phyloP scores from a whole-genome alignment of 2,797 vertebrate genomes.

The Glyptemys insculpta region DNA sequence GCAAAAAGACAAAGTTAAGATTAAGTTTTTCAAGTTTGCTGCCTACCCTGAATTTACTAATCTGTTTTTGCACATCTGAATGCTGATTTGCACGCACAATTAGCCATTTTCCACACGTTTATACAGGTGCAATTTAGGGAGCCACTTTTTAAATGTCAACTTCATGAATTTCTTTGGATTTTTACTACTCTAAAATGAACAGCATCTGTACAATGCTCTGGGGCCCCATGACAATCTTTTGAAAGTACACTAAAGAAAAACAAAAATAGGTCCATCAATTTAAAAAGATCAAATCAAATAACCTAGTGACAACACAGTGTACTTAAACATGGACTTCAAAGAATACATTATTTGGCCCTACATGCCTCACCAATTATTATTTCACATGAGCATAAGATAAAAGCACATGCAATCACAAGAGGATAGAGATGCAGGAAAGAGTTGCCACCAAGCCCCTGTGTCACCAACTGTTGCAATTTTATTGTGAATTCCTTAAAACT shows the following conservation, averaged over 20 bases:
- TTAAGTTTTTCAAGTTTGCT: neutral
- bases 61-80: neutral
- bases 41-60: neutral
- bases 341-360: neutral
- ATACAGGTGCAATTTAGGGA: slow-evolving; percentile 14
- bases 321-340: neutral
- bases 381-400: slow-evolving; percentile 1
- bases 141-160: neutral
- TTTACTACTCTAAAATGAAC: neutral
- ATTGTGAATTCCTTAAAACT: neutral
- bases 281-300: neutral
- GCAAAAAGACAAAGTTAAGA: neutral
- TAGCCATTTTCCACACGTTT: neutral
- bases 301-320: neutral
- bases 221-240: neutral
- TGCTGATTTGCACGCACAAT: neutral
- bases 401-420: neutral
- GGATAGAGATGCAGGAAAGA: neutral
- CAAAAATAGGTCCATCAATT: neutral
- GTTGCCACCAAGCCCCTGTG: neutral
- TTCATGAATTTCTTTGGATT: neutral
- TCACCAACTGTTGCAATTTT: neutral
- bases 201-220: neutral
- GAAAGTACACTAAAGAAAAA: neutral
- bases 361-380: neutral